Evolutionary conservation across 2,113 vertebrate genomes (phyloP).

Genomic region (Gulo gulo): DNA sequence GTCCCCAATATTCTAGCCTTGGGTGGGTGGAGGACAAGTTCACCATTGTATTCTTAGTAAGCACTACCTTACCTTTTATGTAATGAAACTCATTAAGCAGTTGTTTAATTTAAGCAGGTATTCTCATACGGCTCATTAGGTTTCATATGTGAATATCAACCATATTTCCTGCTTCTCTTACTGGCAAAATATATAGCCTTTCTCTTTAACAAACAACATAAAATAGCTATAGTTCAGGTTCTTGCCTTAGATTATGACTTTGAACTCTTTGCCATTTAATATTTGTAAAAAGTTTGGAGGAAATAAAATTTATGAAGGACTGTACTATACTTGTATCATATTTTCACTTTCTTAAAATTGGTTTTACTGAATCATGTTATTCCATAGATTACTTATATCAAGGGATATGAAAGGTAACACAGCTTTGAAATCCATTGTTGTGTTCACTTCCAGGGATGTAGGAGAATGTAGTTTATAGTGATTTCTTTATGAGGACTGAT

Average conservation of each 20-base stretch:
- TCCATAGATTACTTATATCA: not conserved
- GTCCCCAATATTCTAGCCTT: not conserved
- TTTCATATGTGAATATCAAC: constrained; percentile 9
- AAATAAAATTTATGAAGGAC: constrained; percentile 28
- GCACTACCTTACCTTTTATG: constrained; percentile 22
- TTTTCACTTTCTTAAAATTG: not conserved
- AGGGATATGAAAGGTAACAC: not conserved
- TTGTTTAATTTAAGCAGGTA: constrained; percentile 31
- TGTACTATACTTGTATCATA: not conserved
- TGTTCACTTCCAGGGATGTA: not conserved
- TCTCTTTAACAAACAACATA: constrained; percentile 18
- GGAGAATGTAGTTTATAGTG: not conserved
- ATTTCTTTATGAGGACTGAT: not conserved
- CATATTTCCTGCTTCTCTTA: not conserved
- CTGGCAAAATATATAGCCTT: constrained; percentile 27
- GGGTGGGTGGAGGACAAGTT: not conserved
- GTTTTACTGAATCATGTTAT: constrained; percentile 17
- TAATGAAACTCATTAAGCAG: not conserved
- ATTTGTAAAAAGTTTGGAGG: not conserved
- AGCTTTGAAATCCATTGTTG: not conserved
- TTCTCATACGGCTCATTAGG: constrained; percentile 33
- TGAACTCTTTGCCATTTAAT: constrained; percentile 28
- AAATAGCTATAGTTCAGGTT: not conserved
- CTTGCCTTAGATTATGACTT: constrained; percentile 31
- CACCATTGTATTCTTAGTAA: not conserved